Conservation (phyloP, 2,113 vertebrate genomes). For the Eulemur macaco region DNA sequence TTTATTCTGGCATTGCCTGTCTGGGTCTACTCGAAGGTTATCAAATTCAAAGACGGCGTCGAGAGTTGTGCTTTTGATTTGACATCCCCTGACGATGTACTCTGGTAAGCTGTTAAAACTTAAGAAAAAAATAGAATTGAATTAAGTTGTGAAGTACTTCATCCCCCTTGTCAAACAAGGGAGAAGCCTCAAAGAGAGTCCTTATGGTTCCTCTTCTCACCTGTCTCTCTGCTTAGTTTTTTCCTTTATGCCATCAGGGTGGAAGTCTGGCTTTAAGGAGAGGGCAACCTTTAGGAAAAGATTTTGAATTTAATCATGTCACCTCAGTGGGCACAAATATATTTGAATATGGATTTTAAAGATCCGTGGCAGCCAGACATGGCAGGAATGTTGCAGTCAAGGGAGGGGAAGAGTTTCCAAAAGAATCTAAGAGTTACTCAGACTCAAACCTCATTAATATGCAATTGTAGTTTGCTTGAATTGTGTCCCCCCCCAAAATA, state of each 20-base stretch:
- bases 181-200: background rate
- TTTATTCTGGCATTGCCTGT: constrained; percentile 79
- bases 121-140: constrained; percentile 61
- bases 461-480: background rate
- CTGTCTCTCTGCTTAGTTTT: background rate
- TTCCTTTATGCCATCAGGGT: constrained; percentile 14
- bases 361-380: background rate
- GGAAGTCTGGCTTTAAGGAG: constrained; percentile 34
- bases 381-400: background rate
- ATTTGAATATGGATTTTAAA: constrained; percentile 40
- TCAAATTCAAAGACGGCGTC: constrained; percentile 83
- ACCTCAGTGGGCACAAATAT: background rate
- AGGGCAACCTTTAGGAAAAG: constrained; percentile 14
- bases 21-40: constrained; percentile 83
- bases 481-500: background rate
- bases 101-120: constrained; percentile 77
- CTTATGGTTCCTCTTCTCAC: background rate
- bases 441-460: background rate
- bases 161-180: constrained; percentile 33
- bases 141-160: constrained; percentile 66
- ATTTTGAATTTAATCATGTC: constrained; percentile 21
- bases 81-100: constrained; percentile 78
- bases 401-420: background rate
- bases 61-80: constrained; percentile 85
- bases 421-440: background rate